A percentile compares a stretch with the other conserved stretches of the same genome.
Evolutionary conservation across 2,113 vertebrate genomes (phyloP).

Genomic region (Syngnathoides biaculeatus): DNA sequence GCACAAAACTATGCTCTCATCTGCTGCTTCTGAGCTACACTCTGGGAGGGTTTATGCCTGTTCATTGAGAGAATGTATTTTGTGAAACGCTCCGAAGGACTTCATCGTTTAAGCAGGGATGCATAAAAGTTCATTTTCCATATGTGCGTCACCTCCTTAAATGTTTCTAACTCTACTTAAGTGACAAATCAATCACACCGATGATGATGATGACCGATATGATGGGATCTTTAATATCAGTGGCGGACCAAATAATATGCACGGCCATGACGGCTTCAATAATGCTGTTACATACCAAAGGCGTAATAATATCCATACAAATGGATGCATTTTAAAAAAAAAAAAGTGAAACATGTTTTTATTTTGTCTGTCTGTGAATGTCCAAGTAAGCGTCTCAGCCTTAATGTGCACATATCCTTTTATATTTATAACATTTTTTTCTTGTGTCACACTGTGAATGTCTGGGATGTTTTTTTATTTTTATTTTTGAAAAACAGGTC

Average conservation of each 20-base stretch:
- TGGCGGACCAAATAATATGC: constrained; percentile 52
- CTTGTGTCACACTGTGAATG: constrained; percentile 94
- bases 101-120: constrained; percentile 69
- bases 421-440: constrained; percentile 86
- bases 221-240: constrained; percentile 31
- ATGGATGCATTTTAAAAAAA: constrained; percentile 25
- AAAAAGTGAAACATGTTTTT: constrained; percentile 30
- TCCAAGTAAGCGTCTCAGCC: constrained; percentile 63
- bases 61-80: constrained; percentile 75
- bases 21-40: constrained; percentile 29
- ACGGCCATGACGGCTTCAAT: constrained; percentile 43
- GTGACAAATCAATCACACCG: constrained; percentile 28
- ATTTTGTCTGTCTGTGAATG: constrained; percentile 53
- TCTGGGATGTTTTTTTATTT: constrained; percentile 79
- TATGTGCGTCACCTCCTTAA: constrained; percentile 61
- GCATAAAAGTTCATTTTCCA: constrained; percentile 74
- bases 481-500: constrained; percentile 57
- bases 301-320: constrained; percentile 26
- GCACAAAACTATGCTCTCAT: constrained; percentile 22
- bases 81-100: constrained; percentile 72
- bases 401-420: constrained; percentile 83
- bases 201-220: neutral
- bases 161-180: constrained; percentile 40
- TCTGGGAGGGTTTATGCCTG: constrained; percentile 31
- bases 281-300: constrained; percentile 40